phyloP scores from a whole-genome alignment of 2,888 invertebrate genomes.

The Macroteleia sp. region DNA sequence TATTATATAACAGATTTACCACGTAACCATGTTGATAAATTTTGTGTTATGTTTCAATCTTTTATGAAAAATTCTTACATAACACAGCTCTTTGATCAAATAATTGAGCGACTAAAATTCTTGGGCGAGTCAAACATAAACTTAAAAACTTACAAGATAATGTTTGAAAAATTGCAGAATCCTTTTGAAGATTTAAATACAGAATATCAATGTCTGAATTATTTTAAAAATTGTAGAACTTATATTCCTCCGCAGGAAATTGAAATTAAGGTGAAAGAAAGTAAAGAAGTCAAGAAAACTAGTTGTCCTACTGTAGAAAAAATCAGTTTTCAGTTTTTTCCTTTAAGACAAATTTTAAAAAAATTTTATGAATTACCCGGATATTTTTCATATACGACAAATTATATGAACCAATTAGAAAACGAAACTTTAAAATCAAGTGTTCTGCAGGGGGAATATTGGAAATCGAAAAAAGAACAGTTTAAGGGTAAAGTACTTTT shows the following conservation, averaged over 20 bases:
- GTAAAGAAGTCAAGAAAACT: too few species aligned
- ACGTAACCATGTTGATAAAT: not conserved
- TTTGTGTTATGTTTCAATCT: not conserved
- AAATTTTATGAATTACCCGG: slow-evolving; percentile 40
- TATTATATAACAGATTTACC: slow-evolving; percentile 5
- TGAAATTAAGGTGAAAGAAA: not conserved
- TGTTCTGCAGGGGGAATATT: slow-evolving; percentile 36
- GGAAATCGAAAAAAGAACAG: slow-evolving; percentile 20
- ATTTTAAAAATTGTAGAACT: too few species aligned
- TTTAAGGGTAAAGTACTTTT: slow-evolving; percentile 33
- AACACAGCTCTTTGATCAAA: too few species aligned
- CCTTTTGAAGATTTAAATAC: too few species aligned
- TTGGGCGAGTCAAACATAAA: too few species aligned
- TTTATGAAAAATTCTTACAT: not conserved
- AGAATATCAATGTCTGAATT: too few species aligned
- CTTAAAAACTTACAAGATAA: too few species aligned
- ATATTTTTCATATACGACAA: not conserved
- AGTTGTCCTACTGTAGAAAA: too few species aligned
- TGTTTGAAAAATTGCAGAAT: too few species aligned
- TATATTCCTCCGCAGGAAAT: too few species aligned
- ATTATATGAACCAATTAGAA: not conserved
- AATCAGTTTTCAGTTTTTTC: slow-evolving; percentile 18
- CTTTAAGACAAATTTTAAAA: slow-evolving; percentile 32
- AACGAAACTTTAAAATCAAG: slow-evolving; percentile 25
- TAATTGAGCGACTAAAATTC: too few species aligned